phyloP scores from a whole-genome alignment of 2,113 vertebrate genomes.

The Oncorhynchus kisutch region DNA sequence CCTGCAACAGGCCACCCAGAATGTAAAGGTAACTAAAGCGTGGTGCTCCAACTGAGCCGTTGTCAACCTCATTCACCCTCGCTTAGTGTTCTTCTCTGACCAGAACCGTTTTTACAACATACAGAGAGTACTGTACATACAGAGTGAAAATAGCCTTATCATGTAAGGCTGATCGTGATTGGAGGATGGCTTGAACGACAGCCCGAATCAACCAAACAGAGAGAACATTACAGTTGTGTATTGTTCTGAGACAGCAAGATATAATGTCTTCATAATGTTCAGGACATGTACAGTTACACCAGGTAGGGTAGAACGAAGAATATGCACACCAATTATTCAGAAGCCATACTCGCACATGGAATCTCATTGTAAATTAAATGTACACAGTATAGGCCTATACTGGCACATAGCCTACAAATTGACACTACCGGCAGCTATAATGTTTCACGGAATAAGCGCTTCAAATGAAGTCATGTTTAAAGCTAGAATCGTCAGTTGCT shows the following conservation, averaged over 20 bases:
- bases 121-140: constrained; percentile 77
- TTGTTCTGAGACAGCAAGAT: constrained; percentile 69
- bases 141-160: constrained; percentile 79
- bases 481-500: no score
- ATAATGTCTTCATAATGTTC: constrained; percentile 59
- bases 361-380: no score
- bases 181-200: constrained; percentile 78
- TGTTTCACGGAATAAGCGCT: no score
- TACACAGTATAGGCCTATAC: no score
- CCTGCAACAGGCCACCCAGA: constrained; percentile 65
- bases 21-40: constrained; percentile 66
- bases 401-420: no score
- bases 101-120: constrained; percentile 73
- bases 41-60: constrained; percentile 50
- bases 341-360: no score
- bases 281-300: constrained; percentile 34
- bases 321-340: no score
- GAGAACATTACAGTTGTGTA: constrained; percentile 70
- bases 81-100: constrained; percentile 52
- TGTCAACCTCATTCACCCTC: constrained; percentile 54
- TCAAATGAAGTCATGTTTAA: no score
- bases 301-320: no score
- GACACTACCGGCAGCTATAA: no score
- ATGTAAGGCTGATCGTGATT: constrained; percentile 79
- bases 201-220: constrained; percentile 68